A percentile compares a stretch with the other conserved stretches of the same genome.
Conservation (phyloP, 2,888 invertebrate species). For the Drosophila anomelani region DNA sequence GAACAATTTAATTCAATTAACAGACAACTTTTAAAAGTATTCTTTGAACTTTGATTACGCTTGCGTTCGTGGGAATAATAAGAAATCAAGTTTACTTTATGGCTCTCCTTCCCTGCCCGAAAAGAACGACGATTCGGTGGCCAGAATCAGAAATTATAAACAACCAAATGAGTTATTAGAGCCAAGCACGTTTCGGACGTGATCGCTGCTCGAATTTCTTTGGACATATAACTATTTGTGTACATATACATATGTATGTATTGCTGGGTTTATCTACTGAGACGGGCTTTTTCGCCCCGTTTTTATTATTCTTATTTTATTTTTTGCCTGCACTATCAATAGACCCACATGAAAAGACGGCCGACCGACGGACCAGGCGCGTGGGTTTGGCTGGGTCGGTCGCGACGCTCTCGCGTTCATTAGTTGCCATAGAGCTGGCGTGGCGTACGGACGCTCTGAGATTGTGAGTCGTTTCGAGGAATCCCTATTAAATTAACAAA, state of each 20-base stretch:
- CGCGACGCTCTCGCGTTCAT: slow-evolving; percentile 30
- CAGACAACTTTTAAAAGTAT: not conserved
- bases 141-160: slow-evolving; percentile 18
- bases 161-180: slow-evolving; percentile 34
- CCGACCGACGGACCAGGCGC: slow-evolving; percentile 30
- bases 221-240: slow-evolving; percentile 18
- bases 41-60: not conserved
- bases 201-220: slow-evolving; percentile 35
- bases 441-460: slow-evolving; percentile 45
- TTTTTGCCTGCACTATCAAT: slow-evolving; percentile 48
- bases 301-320: slow-evolving; percentile 15
- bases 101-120: slow-evolving; percentile 3
- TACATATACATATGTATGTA: not conserved
- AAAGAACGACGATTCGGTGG: not conserved
- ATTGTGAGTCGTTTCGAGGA: slow-evolving; percentile 3
- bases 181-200: slow-evolving; percentile 44
- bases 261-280: slow-evolving; percentile 54
- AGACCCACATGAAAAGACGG: slow-evolving; percentile 51
- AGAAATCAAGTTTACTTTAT: not conserved
- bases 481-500: slow-evolving; percentile 6
- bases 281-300: slow-evolving; percentile 49
- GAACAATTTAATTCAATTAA: slow-evolving; percentile 17
- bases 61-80: slow-evolving; percentile 5
- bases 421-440: slow-evolving; percentile 58
- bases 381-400: slow-evolving; percentile 49